Evolutionary conservation across 1,140 invertebrate species (phyloP).

Genomic region (Meloidogyne hapla): DNA sequence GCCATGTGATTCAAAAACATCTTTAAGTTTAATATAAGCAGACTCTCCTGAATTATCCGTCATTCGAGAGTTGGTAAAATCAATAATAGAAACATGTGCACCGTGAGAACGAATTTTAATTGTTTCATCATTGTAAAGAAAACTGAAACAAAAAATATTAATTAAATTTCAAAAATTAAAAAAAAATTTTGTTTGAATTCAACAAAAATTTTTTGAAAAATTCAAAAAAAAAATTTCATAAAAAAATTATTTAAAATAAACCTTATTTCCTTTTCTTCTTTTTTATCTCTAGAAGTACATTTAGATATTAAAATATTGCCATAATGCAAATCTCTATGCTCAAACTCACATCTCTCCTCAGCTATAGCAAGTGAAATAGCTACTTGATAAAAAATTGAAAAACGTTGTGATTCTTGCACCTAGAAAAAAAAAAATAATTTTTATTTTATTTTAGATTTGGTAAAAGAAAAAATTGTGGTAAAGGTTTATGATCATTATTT

Average conservation of each 20-base stretch:
- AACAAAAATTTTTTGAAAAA: no score
- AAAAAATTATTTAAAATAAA: not conserved
- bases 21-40: no score
- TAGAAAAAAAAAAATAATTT: constrained; percentile 4
- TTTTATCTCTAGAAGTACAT: not conserved
- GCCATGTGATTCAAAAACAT: no score
- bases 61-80: constrained; percentile 10
- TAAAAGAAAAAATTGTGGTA: not conserved
- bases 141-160: not conserved
- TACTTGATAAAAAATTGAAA: constrained; percentile 41
- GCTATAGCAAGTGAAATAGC: constrained; percentile 26
- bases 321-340: constrained; percentile 34
- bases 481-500: no score
- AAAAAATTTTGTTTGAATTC: no score
- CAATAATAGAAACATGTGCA: constrained; percentile 8
- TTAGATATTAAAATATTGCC: constrained; percentile 32
- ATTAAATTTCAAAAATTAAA: not conserved
- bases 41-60: not conserved
- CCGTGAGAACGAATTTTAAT: constrained; percentile 4
- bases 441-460: no score
- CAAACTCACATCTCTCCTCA: constrained; percentile 29
- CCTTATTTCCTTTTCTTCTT: not conserved
- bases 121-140: not conserved
- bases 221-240: no score
- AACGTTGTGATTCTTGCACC: constrained; percentile 16